Evolutionary conservation across 2,888 invertebrate genomes (phyloP).

Genomic region (Globia sparganii): DNA sequence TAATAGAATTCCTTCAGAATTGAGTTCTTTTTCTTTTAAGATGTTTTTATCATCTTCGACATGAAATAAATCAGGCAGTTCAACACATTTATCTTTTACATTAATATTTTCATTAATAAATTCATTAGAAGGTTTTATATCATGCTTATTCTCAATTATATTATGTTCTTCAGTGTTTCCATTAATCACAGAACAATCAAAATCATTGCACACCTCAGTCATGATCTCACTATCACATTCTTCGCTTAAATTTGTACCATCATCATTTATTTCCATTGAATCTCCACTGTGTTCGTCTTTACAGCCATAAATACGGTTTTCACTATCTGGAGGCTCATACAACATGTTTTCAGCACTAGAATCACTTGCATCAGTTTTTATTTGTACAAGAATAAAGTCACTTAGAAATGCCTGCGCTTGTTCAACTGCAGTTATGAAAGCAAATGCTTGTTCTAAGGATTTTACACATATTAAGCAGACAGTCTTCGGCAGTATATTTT

Average conservation of each 20-base stretch:
- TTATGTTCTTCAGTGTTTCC: background rate
- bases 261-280: conserved; percentile 3
- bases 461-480: conserved; percentile 78
- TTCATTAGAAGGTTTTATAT: background rate
- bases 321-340: conserved; percentile 39
- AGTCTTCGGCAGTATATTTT: conserved; percentile 73
- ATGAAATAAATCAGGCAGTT: background rate
- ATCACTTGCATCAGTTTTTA: conserved; percentile 66
- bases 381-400: conserved; percentile 65
- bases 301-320: background rate
- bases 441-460: conserved; percentile 74
- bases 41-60: background rate
- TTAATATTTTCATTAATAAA: background rate
- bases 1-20: background rate
- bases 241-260: background rate
- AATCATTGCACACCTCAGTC: background rate
- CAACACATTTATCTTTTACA: background rate
- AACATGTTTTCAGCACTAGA: conserved; percentile 52
- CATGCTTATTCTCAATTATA: background rate
- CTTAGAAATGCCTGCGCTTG: conserved; percentile 74
- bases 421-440: conserved; percentile 76
- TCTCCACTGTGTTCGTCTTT: conserved; percentile 18
- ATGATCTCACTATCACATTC: background rate
- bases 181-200: background rate
- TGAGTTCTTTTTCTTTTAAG: background rate